A percentile compares a stretch with the other conserved stretches of the same genome.
phyloP scores from a whole-genome alignment of 2,797 vertebrate genomes.

The Tadarida brasiliensis region DNA sequence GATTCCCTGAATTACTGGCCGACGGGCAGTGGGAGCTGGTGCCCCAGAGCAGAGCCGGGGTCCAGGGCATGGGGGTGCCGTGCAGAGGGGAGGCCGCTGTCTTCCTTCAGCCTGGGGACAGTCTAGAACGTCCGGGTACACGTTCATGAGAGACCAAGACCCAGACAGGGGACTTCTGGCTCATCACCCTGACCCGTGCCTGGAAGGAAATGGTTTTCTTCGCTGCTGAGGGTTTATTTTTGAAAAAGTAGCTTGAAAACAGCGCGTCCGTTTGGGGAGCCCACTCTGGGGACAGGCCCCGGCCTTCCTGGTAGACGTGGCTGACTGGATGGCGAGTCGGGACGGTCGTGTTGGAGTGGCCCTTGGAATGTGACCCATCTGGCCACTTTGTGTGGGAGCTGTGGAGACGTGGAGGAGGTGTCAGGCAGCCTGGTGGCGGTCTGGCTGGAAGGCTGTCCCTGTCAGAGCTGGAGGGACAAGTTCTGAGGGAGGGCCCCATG shows the following conservation, averaged over 20 bases:
- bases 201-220: conserved; percentile 41
- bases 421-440: accelerated
- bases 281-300: neutral
- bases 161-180: neutral
- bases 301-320: neutral
- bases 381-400: neutral
- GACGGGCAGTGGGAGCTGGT: neutral
- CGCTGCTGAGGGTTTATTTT: neutral
- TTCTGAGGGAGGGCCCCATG: neutral
- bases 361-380: neutral
- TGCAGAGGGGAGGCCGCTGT: neutral
- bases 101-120: neutral
- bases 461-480: no score
- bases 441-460: neutral
- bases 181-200: neutral
- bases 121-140: neutral
- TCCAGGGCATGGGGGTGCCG: neutral
- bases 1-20: neutral
- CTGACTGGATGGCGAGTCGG: accelerated
- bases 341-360: neutral
- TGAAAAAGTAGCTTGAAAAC: neutral
- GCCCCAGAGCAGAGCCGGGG: neutral
- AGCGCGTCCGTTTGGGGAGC: neutral
- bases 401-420: accelerated
- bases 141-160: neutral